phyloP scores from a whole-genome alignment of 2,888 invertebrate genomes.

The Dromius quadrimaculatus region DNA sequence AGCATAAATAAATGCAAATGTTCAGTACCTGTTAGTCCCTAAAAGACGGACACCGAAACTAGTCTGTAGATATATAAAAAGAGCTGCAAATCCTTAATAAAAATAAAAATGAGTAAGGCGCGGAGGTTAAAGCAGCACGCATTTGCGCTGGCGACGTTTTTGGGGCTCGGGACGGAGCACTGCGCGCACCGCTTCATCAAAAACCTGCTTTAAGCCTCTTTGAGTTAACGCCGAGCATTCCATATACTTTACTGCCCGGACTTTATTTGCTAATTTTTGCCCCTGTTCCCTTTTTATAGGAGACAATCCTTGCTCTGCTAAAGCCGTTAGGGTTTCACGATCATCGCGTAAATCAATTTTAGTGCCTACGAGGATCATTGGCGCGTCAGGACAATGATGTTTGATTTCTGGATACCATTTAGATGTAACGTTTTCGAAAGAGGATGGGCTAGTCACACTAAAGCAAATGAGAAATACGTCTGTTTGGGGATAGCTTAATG shows the following conservation, averaged over 20 bases:
- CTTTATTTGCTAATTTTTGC: constrained; percentile 97
- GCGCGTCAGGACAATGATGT: constrained; percentile 99
- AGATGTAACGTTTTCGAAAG: constrained; percentile 98
- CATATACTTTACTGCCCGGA: constrained; percentile 98
- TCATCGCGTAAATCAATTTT: constrained; percentile 99
- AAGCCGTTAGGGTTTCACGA: constrained; percentile 90
- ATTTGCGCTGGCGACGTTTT: constrained; percentile 94
- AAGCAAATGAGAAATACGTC: constrained; percentile 99
- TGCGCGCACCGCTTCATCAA: constrained; percentile 98
- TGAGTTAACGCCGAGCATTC: constrained; percentile 99
- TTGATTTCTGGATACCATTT: constrained; percentile 99
- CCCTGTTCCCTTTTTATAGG: constrained; percentile 98
- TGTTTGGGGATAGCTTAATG: constrained; percentile 98
- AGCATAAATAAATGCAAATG: constrained; percentile 34
- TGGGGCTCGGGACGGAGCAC: constrained; percentile 97
- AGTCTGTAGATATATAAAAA: constrained; percentile 29
- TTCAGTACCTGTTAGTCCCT: constrained; percentile 16
- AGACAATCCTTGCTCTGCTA: constrained; percentile 94
- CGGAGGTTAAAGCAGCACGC: constrained; percentile 70
- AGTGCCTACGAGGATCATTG: constrained; percentile 98
- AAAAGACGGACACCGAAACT: constrained; percentile 1
- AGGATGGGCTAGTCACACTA: constrained; percentile 98
- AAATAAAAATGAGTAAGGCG: constrained; percentile 15
- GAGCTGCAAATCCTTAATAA: constrained; percentile 31
- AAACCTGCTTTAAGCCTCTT: constrained; percentile 97